phyloP scores from a whole-genome alignment of 2,797 vertebrate species.

The Muscicapa comitata region DNA sequence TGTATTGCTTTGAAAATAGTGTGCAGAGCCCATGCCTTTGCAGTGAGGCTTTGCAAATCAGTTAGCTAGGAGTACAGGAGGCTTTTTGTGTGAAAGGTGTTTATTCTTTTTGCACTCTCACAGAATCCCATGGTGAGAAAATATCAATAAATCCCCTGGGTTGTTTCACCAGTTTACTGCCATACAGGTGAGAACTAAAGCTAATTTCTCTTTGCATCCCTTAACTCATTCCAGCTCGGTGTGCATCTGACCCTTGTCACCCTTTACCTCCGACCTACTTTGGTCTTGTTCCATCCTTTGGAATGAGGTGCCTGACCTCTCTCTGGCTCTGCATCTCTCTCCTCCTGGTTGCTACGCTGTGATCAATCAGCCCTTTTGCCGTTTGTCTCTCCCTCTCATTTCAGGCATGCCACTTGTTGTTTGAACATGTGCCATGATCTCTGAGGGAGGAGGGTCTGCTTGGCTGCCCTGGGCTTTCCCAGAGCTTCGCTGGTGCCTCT shows the following conservation, averaged over 20 bases:
- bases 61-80: background rate
- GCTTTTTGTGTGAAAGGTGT: background rate
- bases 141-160: background rate
- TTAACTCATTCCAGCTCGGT: background rate
- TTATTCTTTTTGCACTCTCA: background rate
- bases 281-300: background rate
- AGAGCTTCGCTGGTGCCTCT: background rate
- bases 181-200: background rate
- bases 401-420: constrained; percentile 8
- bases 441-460: background rate
- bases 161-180: background rate
- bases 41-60: background rate
- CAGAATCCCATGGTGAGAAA: background rate
- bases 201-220: background rate
- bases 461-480: background rate
- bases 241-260: background rate
- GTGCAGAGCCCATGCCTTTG: background rate
- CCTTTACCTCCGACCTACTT: background rate
- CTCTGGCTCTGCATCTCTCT: background rate
- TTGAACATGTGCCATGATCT: constrained; percentile 11
- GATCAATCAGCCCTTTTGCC: background rate
- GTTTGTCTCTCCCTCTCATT: background rate
- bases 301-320: background rate
- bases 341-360: background rate
- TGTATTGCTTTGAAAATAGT: background rate